phyloP scores from a whole-genome alignment of 2,888 invertebrate species.

The Baccha elongata region DNA sequence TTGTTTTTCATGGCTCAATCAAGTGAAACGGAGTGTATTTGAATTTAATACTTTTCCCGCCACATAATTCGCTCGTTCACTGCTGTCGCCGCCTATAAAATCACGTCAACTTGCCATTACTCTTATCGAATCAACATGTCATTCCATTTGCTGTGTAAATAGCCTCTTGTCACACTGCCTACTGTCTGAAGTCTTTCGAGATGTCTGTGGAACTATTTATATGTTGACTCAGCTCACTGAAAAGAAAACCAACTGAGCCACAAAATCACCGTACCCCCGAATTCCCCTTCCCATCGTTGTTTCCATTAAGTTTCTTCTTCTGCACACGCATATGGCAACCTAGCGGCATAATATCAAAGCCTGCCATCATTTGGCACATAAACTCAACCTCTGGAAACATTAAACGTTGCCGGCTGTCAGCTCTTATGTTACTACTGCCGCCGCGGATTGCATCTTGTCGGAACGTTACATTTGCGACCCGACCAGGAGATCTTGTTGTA shows the following conservation, averaged over 20 bases:
- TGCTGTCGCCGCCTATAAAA: conserved; percentile 66
- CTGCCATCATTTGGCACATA: conserved; percentile 77
- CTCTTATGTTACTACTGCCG: conserved; percentile 73
- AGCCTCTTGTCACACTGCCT: conserved; percentile 49
- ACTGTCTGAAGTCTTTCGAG: conserved; percentile 47
- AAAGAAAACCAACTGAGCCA: conserved; percentile 19
- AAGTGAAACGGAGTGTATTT: too few species aligned
- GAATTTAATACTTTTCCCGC: conserved; percentile 61
- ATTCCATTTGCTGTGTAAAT: conserved; percentile 60
- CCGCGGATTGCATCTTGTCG: conserved; percentile 58
- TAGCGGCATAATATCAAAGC: conserved; percentile 69
- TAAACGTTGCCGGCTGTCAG: conserved; percentile 81
- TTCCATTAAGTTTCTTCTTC: background rate
- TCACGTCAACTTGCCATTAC: conserved; percentile 67
- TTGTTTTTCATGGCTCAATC: too few species aligned
- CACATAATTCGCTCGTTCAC: conserved; percentile 63
- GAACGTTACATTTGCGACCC: conserved; percentile 40
- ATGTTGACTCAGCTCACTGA: conserved; percentile 54
- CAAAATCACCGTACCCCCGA: conserved; percentile 22
- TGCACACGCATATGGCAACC: conserved; percentile 46
- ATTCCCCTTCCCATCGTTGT: background rate
- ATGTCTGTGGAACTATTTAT: conserved; percentile 59
- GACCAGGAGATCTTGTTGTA: conserved; percentile 66
- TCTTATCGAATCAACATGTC: conserved; percentile 72
- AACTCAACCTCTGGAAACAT: conserved; percentile 78